Percentiles rank a stretch among this genome's conserved stretches.
phyloP scores from a whole-genome alignment of 2,888 invertebrate species.

The Tromatobia lineatoria region DNA sequence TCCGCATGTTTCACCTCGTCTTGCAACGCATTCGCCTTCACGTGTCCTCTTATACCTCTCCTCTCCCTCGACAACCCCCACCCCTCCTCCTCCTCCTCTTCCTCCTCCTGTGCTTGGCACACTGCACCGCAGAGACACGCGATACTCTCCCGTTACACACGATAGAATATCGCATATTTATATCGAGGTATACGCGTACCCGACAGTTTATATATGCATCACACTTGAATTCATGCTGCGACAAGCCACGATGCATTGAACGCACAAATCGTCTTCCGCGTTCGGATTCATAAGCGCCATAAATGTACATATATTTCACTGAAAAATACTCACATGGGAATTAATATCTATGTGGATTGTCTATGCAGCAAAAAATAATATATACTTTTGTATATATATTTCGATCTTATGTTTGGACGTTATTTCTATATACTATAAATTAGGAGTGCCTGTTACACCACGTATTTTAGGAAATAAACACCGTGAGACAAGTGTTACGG shows the following conservation, averaged over 20 bases:
- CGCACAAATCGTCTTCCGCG: slow-evolving; percentile 4
- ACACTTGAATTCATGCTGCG: slow-evolving; percentile 28
- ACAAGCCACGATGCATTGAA: not conserved
- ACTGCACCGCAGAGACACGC: slow-evolving; percentile 74
- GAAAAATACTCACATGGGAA: no score
- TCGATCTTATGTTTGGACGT: no score
- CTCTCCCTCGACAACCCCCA: slow-evolving; percentile 5
- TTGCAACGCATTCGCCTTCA: slow-evolving; percentile 26
- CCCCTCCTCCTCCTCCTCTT: not conserved
- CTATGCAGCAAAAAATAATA: no score
- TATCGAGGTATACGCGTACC: slow-evolving; percentile 32
- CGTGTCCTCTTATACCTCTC: not conserved
- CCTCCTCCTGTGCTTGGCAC: slow-evolving; percentile 38
- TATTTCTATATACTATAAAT: no score
- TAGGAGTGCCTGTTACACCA: no score
- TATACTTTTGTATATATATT: no score
- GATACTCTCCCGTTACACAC: slow-evolving; percentile 76
- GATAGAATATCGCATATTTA: slow-evolving; percentile 67
- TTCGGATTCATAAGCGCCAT: not conserved
- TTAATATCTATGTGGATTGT: no score
- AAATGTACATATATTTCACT: not conserved
- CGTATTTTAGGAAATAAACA: no score
- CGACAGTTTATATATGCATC: slow-evolving; percentile 38
- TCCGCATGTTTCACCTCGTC: slow-evolving; percentile 15
- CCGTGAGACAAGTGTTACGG: no score